Percentiles rank a stretch among this genome's conserved stretches.
Evolutionary conservation across 2,113 vertebrate species (phyloP).

Genomic region (Myrmophylax atrothorax): DNA sequence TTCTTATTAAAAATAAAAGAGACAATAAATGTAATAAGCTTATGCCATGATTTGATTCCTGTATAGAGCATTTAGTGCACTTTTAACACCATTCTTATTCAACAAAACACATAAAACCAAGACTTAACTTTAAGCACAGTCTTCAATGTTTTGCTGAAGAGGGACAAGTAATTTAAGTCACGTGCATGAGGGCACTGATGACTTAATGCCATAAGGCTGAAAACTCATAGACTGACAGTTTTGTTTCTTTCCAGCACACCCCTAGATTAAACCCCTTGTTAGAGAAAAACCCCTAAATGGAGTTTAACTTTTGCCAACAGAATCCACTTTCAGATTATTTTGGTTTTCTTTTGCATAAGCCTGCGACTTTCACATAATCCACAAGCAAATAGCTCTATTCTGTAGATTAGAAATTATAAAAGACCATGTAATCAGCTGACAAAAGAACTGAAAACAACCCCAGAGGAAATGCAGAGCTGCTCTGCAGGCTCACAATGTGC

Average conservation of each 20-base stretch:
- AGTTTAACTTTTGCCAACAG: conserved; percentile 58
- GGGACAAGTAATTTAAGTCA: background rate
- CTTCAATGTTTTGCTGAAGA: background rate
- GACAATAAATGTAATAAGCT: background rate
- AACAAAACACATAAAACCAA: background rate
- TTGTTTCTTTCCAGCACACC: background rate
- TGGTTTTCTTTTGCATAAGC: conserved; percentile 80
- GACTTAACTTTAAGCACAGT: background rate
- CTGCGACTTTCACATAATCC: conserved; percentile 82
- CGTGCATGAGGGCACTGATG: accelerated
- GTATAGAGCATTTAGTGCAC: background rate
- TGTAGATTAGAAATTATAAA: conserved; percentile 83
- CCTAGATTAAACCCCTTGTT: conserved; percentile 14
- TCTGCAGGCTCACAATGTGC: conserved; percentile 74
- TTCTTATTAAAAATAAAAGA: background rate
- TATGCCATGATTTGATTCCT: background rate
- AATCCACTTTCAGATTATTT: conserved; percentile 68
- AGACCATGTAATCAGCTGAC: conserved; percentile 87
- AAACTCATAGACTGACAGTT: background rate
- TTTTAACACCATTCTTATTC: background rate
- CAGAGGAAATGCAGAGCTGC: conserved; percentile 72
- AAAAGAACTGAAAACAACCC: conserved; percentile 83
- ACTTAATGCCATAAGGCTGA: background rate
- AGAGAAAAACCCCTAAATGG: conserved; percentile 13
- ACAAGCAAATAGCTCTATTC: conserved; percentile 81